A percentile compares a stretch with the other conserved stretches of the same genome.
Evolutionary conservation across 2,888 invertebrate species (phyloP).

Genomic region (Tetrapedia diversipes): DNA sequence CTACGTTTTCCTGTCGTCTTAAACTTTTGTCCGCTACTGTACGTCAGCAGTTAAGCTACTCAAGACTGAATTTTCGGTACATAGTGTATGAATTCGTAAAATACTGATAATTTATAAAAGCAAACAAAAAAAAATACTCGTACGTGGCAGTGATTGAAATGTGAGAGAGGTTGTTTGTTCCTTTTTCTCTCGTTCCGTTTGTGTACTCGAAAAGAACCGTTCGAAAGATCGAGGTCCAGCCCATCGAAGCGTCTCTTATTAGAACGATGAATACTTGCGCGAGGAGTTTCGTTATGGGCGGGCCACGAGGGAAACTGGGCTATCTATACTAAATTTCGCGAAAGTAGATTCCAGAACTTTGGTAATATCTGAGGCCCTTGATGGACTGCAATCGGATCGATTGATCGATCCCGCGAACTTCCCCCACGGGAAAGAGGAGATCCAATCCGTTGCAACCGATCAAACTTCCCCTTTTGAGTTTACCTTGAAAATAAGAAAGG

Average conservation of each 20-base stretch:
- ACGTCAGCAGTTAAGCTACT: too few relatives aligned
- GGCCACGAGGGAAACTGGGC: slow-evolving; percentile 57
- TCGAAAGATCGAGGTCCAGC: slow-evolving; percentile 5
- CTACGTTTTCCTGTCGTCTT: too few relatives aligned
- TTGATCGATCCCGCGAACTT: slow-evolving; percentile 65
- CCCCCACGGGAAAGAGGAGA: slow-evolving; percentile 47
- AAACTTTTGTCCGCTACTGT: too few relatives aligned
- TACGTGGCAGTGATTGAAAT: too few relatives aligned
- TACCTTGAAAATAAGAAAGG: slow-evolving; percentile 51
- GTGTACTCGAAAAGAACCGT: slow-evolving; percentile 8
- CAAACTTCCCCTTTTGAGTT: slow-evolving; percentile 55
- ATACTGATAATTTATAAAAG: too few relatives aligned
- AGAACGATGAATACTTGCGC: slow-evolving; percentile 25
- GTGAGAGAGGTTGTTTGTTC: not conserved
- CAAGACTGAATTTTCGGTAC: too few relatives aligned
- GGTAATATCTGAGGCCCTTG: slow-evolving; percentile 64
- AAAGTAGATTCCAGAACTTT: slow-evolving; percentile 67
- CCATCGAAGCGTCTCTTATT: slow-evolving; percentile 31
- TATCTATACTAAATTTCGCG: slow-evolving; percentile 63
- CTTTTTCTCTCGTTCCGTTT: not conserved
- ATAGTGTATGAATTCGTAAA: too few relatives aligned
- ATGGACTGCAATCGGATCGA: slow-evolving; percentile 61
- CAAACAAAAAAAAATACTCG: too few relatives aligned
- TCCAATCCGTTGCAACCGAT: slow-evolving; percentile 58
- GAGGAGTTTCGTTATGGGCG: slow-evolving; percentile 37